Evolutionary conservation across 2,888 invertebrate genomes (phyloP).

Genomic region (Caenorhabditis plicata): DNA sequence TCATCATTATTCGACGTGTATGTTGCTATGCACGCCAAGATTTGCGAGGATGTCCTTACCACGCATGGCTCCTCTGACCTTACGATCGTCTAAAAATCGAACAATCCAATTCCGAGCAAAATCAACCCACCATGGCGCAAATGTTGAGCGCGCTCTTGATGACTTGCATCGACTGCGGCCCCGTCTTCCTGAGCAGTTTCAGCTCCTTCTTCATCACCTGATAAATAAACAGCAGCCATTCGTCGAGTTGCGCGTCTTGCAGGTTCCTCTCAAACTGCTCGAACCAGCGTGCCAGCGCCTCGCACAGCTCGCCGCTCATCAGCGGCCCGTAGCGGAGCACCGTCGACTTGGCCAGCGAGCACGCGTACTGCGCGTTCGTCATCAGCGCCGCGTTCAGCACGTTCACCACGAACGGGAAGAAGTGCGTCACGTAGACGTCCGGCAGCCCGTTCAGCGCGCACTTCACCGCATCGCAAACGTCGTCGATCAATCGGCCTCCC

Average conservation of each 20-base stretch:
- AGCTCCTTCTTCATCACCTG: constrained; percentile 38
- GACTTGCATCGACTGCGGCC: constrained; percentile 10
- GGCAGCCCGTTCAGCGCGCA: constrained; percentile 13
- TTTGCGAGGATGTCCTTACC: constrained; percentile 31
- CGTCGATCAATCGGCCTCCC: constrained; percentile 8
- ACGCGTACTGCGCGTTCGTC: constrained; percentile 21
- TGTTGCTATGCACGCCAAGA: constrained; percentile 30
- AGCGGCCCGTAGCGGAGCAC: too few relatives aligned
- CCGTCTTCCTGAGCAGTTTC: constrained; percentile 22
- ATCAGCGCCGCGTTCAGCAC: constrained; percentile 28
- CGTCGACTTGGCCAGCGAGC: constrained; percentile 36
- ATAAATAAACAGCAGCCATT: constrained; percentile 28
- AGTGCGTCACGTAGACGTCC: constrained; percentile 6
- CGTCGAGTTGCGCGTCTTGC: constrained; percentile 22
- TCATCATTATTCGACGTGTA: constrained; percentile 22
- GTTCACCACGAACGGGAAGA: constrained; percentile 35
- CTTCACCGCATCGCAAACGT: constrained; percentile 36
- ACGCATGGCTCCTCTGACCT: constrained; percentile 32
- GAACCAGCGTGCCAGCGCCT: constrained; percentile 24
- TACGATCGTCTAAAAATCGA: constrained; percentile 16
- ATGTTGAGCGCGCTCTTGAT: constrained; percentile 17
- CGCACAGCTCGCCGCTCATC: too few relatives aligned
- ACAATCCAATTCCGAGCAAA: background rate
- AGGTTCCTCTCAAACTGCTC: constrained; percentile 11
- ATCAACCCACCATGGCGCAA: constrained; percentile 19